These are phyloP conservation scores for Phymastichus coffea DNA, from an alignment of 1,140 invertebrate species.

Conservation along the genomic window DNA sequence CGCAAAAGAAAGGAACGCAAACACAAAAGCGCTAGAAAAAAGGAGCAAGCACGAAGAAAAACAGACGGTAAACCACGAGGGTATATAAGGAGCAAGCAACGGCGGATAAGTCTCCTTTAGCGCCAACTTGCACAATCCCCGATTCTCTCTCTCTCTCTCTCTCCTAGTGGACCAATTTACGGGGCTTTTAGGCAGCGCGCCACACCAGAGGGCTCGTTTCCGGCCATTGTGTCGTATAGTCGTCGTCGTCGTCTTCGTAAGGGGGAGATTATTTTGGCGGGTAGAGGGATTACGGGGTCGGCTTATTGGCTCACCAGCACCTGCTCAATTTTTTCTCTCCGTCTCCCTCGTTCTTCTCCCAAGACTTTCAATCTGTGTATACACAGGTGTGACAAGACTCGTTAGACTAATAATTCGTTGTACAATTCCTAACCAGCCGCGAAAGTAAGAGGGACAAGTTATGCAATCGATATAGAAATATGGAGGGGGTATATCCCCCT, in stretches of 20 bases:
- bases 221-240: constrained; percentile 42
- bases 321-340: constrained; percentile 34
- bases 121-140: too few species aligned
- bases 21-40: constrained; percentile 14
- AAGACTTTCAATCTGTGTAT: too few species aligned
- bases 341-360: constrained; percentile 11
- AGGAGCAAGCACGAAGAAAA: constrained; percentile 11
- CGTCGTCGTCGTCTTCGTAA: too few species aligned
- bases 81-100: constrained; percentile 10
- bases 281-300: constrained; percentile 36
- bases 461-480: too few species aligned
- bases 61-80: constrained; percentile 32
- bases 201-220: constrained; percentile 46
- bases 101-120: too few species aligned
- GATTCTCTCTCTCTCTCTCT: constrained; percentile 31
- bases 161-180: constrained; percentile 51
- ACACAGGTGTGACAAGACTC: too few species aligned
- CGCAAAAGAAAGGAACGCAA: constrained; percentile 26
- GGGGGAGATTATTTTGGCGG: constrained; percentile 48
- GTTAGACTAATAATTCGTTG: too few species aligned
- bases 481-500: too few species aligned
- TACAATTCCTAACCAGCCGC: too few species aligned
- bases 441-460: too few species aligned
- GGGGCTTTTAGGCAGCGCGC: constrained; percentile 41
- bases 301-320: constrained; percentile 39